phyloP scores from a whole-genome alignment of 2,113 vertebrate species.

The Pholis gunnellus region DNA sequence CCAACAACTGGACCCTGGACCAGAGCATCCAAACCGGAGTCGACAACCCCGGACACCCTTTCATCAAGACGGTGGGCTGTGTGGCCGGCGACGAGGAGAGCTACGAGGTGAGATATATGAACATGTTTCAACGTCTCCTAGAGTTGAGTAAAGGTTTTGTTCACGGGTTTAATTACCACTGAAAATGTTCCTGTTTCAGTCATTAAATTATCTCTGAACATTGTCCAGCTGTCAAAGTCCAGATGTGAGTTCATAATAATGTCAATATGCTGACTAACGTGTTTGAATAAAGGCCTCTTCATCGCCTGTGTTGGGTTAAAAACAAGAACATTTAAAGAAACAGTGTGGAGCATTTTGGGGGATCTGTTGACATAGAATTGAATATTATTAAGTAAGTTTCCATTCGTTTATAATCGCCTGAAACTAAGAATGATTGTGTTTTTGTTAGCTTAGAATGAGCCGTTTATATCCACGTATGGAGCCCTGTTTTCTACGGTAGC shows the following conservation, averaged over 20 bases:
- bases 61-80: constrained; percentile 97
- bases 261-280: not conserved
- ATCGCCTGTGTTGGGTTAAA: not conserved
- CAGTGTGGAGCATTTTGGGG: too few species aligned
- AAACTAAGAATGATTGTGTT: too few species aligned
- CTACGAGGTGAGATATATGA: constrained; percentile 86
- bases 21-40: constrained; percentile 97
- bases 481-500: too few species aligned
- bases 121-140: not conserved
- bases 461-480: too few species aligned
- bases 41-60: constrained; percentile 96
- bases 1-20: constrained; percentile 91
- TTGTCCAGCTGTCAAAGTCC: not conserved
- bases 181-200: too few species aligned
- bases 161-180: not conserved
- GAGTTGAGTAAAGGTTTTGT: not conserved
- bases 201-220: not conserved
- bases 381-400: too few species aligned
- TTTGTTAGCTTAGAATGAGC: too few species aligned
- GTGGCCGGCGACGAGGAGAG: constrained; percentile 95
- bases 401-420: too few species aligned
- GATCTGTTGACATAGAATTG: too few species aligned
- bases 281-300: not conserved
- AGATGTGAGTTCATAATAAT: not conserved
- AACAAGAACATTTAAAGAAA: not conserved